Percentiles rank a stretch among this genome's conserved stretches.
phyloP scores from a whole-genome alignment of 2,888 invertebrate genomes.

The Hydropsyche betteni region DNA sequence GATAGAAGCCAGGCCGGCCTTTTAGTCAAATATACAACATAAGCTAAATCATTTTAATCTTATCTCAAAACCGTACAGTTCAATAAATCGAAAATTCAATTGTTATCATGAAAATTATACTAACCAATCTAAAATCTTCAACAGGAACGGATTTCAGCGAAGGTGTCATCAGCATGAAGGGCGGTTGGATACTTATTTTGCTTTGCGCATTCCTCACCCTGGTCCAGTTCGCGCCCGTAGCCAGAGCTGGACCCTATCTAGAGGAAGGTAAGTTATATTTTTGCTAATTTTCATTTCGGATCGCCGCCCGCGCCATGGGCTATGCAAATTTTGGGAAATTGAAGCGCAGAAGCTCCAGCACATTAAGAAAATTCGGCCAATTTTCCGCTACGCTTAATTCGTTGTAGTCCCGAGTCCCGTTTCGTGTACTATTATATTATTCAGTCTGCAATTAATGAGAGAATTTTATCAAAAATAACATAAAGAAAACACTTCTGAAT shows the following conservation, averaged over 20 bases:
- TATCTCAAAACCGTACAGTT: too few relatives aligned
- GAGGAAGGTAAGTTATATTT: constrained; percentile 57
- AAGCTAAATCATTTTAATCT: too few relatives aligned
- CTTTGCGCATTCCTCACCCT: constrained; percentile 56
- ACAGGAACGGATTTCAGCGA: not conserved
- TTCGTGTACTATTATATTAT: not conserved
- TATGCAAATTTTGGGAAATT: not conserved
- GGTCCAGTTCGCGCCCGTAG: constrained; percentile 55
- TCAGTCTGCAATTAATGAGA: not conserved
- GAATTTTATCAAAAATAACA: not conserved
- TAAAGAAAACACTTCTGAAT: too few relatives aligned
- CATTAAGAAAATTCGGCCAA: not conserved
- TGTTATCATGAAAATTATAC: too few relatives aligned
- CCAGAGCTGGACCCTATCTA: constrained; percentile 56
- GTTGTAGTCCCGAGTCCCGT: not conserved
- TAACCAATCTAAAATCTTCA: too few relatives aligned
- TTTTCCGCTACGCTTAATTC: constrained; percentile 7
- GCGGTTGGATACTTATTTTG: constrained; percentile 57
- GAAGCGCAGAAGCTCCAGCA: not conserved
- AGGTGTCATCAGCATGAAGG: constrained; percentile 55
- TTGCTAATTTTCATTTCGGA: not conserved
- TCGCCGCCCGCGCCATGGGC: not conserved
- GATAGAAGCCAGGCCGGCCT: too few relatives aligned
- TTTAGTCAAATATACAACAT: too few relatives aligned
- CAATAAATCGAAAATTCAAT: too few relatives aligned